A percentile compares a stretch with the other conserved stretches of the same genome.
These are phyloP conservation scores for Borostomias antarcticus DNA, from an alignment of 2,797 vertebrate species.

Conservation along the genomic window DNA sequence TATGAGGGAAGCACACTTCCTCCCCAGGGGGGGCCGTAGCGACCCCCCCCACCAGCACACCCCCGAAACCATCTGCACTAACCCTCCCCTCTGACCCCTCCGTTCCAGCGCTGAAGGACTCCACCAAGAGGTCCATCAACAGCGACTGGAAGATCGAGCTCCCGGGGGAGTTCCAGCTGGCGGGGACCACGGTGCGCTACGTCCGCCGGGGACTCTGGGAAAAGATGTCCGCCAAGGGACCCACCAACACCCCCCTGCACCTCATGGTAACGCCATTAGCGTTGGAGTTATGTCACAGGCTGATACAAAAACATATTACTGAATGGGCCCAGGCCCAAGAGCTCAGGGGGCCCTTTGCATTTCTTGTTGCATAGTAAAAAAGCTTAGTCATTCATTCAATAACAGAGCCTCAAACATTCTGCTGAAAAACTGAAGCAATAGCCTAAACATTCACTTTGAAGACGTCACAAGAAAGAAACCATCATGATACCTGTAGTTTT, in stretches of 20 bases:
- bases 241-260: constrained; percentile 90
- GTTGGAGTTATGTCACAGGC: constrained; percentile 5
- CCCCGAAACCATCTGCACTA: not conserved
- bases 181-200: constrained; percentile 93
- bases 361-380: no score
- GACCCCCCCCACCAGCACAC: not conserved
- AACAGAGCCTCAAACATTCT: no score
- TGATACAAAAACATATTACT: no score
- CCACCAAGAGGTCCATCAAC: constrained; percentile 93
- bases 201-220: constrained; percentile 96
- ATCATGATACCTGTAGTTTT: no score
- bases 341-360: no score
- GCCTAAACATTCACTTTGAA: no score
- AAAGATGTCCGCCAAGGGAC: constrained; percentile 97
- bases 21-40: not conserved
- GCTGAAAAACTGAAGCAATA: no score
- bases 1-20: not conserved
- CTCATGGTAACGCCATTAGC: constrained; percentile 86
- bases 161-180: constrained; percentile 95
- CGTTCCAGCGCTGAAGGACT: constrained; percentile 90
- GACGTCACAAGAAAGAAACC: no score
- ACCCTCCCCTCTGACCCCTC: not conserved
- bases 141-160: constrained; percentile 98
- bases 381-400: no score
- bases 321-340: no score